Percentiles rank a stretch among this genome's conserved stretches.
Conservation (phyloP, 2,888 invertebrate genomes). For the Brachypalpus laphriformis region DNA sequence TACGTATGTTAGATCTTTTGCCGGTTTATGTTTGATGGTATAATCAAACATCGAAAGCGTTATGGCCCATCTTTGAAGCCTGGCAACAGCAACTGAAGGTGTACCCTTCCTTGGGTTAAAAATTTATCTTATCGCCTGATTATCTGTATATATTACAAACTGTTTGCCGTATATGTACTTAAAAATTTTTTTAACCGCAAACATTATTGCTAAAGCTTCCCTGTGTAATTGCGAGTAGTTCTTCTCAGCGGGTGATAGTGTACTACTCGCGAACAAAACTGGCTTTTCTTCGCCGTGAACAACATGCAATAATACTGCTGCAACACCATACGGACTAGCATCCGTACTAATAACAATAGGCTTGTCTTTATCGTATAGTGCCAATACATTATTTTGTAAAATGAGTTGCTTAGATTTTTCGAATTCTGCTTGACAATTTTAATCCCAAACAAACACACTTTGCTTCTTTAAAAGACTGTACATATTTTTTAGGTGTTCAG, state of each 20-base stretch:
- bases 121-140: too few relatives aligned
- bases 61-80: neutral
- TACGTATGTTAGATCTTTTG: neutral
- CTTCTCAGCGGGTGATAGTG: constrained; percentile 14
- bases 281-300: constrained; percentile 5
- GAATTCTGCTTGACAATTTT: too few relatives aligned
- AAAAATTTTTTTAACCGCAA: constrained; percentile 79
- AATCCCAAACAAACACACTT: too few relatives aligned
- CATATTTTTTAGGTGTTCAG: too few relatives aligned
- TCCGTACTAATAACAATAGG: constrained; percentile 5
- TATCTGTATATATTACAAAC: constrained; percentile 74
- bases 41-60: neutral
- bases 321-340: constrained; percentile 17
- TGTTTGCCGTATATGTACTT: constrained; percentile 79
- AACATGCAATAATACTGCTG: neutral
- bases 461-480: too few relatives aligned
- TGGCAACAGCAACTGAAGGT: constrained; percentile 6
- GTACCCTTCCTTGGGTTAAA: constrained; percentile 55
- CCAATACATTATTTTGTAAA: constrained; percentile 1
- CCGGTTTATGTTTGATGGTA: neutral
- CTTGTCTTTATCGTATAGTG: constrained; percentile 8
- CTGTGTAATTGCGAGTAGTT: constrained; percentile 76
- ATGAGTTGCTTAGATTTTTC: too few relatives aligned
- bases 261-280: constrained; percentile 28
- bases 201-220: constrained; percentile 78